Percentiles rank a stretch among this genome's conserved stretches.
These are phyloP conservation scores for Myotis brandtii DNA, from an alignment of 2,113 vertebrate species.

Conservation along the genomic window DNA sequence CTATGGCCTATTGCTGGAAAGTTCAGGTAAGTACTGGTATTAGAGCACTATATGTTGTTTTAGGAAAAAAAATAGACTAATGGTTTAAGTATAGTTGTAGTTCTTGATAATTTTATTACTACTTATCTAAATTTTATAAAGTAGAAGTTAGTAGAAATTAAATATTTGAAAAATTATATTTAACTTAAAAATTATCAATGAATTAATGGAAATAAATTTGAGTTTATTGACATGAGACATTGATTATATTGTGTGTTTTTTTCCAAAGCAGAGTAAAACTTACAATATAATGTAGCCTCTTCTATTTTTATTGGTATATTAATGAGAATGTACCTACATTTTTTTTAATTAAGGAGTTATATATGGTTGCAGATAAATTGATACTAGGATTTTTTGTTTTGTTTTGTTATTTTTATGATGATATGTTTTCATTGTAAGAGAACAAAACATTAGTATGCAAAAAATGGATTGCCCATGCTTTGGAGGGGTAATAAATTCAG, in stretches of 20 bases:
- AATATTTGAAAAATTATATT: constrained; percentile 52
- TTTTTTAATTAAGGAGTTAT: constrained; percentile 47
- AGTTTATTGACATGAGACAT: constrained; percentile 39
- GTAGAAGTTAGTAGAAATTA: constrained; percentile 50
- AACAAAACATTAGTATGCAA: constrained; percentile 8
- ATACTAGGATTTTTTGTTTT: background rate
- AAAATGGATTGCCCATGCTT: background rate
- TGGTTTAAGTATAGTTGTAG: constrained; percentile 42
- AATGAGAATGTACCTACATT: background rate
- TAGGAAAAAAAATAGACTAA: constrained; percentile 47
- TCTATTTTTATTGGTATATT: constrained; percentile 47
- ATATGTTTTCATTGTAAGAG: constrained; percentile 37
- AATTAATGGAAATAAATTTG: constrained; percentile 27
- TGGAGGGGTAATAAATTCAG: background rate
- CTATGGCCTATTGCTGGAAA: constrained; percentile 71
- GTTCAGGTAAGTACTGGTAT: constrained; percentile 61
- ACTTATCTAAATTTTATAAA: constrained; percentile 53
- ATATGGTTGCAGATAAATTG: constrained; percentile 29
- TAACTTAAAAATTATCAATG: background rate
- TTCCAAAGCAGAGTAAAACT: constrained; percentile 51
- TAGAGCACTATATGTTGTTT: constrained; percentile 35
- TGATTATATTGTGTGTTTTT: constrained; percentile 39
- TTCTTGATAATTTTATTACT: constrained; percentile 54
- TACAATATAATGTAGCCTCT: background rate
- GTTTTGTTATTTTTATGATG: constrained; percentile 30